A percentile compares a stretch with the other conserved stretches of the same genome.
Conservation (phyloP, 2,888 invertebrate species). For the Ectemnius cavifrons region DNA sequence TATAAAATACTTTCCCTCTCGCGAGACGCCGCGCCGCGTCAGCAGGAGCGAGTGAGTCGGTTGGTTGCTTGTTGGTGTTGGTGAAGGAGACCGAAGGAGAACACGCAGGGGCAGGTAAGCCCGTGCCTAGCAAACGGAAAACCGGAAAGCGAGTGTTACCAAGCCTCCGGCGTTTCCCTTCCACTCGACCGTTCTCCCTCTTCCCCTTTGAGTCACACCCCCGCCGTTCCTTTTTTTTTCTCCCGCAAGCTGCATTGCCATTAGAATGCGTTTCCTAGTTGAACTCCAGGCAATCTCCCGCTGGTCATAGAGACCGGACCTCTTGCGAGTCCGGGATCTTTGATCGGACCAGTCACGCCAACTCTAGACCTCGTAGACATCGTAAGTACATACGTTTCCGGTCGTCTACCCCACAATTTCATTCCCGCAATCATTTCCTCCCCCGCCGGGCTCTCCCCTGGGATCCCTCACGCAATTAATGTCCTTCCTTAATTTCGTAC, state of each 20-base stretch:
- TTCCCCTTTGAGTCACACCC: constrained; percentile 1
- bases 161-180: constrained; percentile 53
- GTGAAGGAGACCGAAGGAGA: constrained; percentile 12
- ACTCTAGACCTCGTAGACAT: constrained; percentile 1
- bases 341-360: constrained; percentile 44
- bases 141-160: constrained; percentile 72
- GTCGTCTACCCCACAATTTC: constrained; percentile 31
- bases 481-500: too few species aligned
- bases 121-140: constrained; percentile 67
- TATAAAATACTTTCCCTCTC: constrained; percentile 78
- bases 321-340: constrained; percentile 18
- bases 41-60: constrained; percentile 35
- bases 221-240: background rate
- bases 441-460: background rate
- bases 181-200: constrained; percentile 30
- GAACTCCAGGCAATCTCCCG: background rate
- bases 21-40: constrained; percentile 47
- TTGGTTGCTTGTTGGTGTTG: too few species aligned
- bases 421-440: constrained; percentile 39
- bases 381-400: constrained; percentile 38
- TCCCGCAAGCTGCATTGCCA: background rate
- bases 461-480: too few species aligned
- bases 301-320: constrained; percentile 17
- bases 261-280: constrained; percentile 15
- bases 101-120: constrained; percentile 44